phyloP scores from a whole-genome alignment of 2,888 invertebrate species.

The Exocentrus adspersus region DNA sequence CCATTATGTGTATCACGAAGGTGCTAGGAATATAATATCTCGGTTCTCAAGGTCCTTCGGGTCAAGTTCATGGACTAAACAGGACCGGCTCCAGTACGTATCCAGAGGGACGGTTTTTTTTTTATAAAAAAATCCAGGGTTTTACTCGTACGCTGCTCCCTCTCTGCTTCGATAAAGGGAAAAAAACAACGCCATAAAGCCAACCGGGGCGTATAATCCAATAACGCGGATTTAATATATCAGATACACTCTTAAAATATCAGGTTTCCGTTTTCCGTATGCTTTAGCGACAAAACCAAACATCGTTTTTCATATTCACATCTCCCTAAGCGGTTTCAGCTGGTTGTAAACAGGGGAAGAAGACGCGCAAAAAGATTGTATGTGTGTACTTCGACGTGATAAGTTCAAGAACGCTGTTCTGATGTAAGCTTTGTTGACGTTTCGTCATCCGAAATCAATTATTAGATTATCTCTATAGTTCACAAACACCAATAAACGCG shows the following conservation, averaged over 20 bases:
- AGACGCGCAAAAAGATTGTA: slow-evolving; percentile 12
- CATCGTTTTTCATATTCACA: slow-evolving; percentile 21
- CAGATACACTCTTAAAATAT: background rate
- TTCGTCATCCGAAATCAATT: slow-evolving; percentile 3
- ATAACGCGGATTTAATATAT: background rate
- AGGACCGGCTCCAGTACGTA: background rate
- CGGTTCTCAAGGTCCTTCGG: background rate
- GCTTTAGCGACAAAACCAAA: background rate
- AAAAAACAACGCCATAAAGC: background rate
- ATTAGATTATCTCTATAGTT: too few relatives aligned
- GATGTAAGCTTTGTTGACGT: slow-evolving; percentile 7
- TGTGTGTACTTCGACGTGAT: background rate
- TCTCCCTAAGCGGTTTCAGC: slow-evolving; percentile 14
- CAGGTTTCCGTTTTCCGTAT: background rate
- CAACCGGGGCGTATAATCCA: background rate
- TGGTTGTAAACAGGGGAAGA: slow-evolving; percentile 9
- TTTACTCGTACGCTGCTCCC: background rate
- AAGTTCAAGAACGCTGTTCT: slow-evolving; percentile 18
- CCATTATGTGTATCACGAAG: background rate
- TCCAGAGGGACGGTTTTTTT: too few relatives aligned
- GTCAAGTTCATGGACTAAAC: background rate
- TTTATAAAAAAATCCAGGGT: background rate
- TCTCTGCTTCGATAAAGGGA: background rate
- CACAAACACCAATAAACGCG: too few relatives aligned
- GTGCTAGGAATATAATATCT: background rate